A percentile compares a stretch with the other conserved stretches of the same genome.
These are phyloP conservation scores for Fistularia tabacaria DNA, from an alignment of 2,797 vertebrate genomes.

Conservation along the genomic window DNA sequence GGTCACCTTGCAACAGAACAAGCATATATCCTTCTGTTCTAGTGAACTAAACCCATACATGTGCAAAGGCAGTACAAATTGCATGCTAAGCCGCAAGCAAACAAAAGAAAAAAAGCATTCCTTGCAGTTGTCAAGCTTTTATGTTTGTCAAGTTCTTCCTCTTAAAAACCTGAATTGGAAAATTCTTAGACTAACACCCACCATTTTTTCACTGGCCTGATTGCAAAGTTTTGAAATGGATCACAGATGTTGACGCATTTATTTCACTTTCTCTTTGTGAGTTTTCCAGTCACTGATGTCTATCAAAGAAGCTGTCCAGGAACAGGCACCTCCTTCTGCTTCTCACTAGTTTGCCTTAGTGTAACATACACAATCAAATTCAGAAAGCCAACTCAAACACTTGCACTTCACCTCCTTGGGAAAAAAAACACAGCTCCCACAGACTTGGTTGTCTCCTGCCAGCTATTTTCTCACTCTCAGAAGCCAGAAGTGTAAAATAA, in stretches of 20 bases:
- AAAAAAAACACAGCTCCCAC: slow-evolving; percentile 15
- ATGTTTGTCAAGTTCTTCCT: slow-evolving; percentile 1
- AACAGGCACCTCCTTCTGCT: neutral
- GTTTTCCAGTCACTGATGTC: slow-evolving; percentile 16
- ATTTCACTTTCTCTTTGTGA: slow-evolving; percentile 26
- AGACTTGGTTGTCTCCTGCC: slow-evolving; percentile 33
- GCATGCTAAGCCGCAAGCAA: slow-evolving; percentile 43
- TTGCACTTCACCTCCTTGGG: slow-evolving; percentile 36
- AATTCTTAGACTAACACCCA: slow-evolving; percentile 22
- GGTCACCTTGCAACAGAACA: slow-evolving; percentile 60
- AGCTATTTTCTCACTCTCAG: slow-evolving; percentile 37
- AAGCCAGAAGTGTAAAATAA: slow-evolving; percentile 33
- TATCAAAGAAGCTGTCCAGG: slow-evolving; percentile 19
- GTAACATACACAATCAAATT: slow-evolving; percentile 13
- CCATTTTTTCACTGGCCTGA: slow-evolving; percentile 24
- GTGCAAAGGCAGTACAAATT: slow-evolving; percentile 51
- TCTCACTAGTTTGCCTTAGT: slow-evolving; percentile 1
- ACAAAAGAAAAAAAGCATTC: slow-evolving; percentile 38
- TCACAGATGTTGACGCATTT: slow-evolving; percentile 55
- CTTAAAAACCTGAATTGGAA: slow-evolving; percentile 16
- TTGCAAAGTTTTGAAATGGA: slow-evolving; percentile 45
- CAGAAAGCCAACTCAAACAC: slow-evolving; percentile 26
- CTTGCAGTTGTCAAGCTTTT: slow-evolving; percentile 26
- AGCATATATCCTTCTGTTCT: slow-evolving; percentile 79
- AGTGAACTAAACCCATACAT: slow-evolving; percentile 65